Base-by-base conservation (phyloP, 2,113 vertebrate genomes). In the Phylloscopus whistleri region DNA sequence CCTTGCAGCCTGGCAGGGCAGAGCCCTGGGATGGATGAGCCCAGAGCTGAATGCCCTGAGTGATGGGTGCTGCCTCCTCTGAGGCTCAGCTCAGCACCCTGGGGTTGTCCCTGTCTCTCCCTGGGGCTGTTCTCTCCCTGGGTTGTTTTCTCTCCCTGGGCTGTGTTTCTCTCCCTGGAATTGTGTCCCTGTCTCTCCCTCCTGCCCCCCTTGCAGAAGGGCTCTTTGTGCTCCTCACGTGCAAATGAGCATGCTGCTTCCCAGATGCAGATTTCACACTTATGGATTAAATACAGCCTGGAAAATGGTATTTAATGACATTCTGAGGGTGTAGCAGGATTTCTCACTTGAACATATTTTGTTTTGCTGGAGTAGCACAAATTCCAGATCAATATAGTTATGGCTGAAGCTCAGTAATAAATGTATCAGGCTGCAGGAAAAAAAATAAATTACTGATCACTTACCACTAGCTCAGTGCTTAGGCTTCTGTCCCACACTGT, bases 201-300 rank as follows among this genome's bases (percentile, higher is more conserved):
- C 27, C 87, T 7, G 59, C 46, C 78, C 16, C 37, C 16, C 52
- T 46, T 84, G 81, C 68, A 89, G 76, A 56, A 46, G 43, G 44
- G 51, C 69, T 95, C 67, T 90, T 84, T 91, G 83, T 90, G 93
- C 59, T 80, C 27, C 81, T 89, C 67, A 48, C 76, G 93, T 94
- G 90, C 85, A 96, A 94, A 94, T 93, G 90, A 92, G 76, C 76
- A 67, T 43, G 77, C 83, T 78, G 79, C 14, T 80, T 72, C 90
- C 87, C 87, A 96, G 84, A 90, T 94, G 89, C 93, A 94, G 70
- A 74, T 91, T 78, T 78, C 37, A 7, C 84, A 90, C 81, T 86
- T 96, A 64, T 56, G 68, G 76, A 87, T 95, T 86, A 96, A 95
- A 92, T 78, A 86, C 76, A 93, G 92, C 72, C 88, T 72, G 64